Conservation (phyloP, 2,113 vertebrate genomes). For the Ochotona curzoniae region DNA sequence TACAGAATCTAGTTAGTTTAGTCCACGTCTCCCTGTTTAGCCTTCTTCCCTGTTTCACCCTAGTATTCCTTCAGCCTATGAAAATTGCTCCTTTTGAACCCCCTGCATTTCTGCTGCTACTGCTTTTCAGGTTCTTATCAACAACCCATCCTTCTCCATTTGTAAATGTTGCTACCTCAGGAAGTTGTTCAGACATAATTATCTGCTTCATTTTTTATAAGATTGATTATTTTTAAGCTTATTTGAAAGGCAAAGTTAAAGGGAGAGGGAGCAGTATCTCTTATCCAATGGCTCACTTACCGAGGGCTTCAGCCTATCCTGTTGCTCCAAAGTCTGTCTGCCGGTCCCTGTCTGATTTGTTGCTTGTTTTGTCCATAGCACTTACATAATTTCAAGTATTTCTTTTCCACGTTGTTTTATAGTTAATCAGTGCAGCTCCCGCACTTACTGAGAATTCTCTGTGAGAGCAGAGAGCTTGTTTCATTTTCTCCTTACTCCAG, state of each 20-base stretch:
- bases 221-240: too few species aligned
- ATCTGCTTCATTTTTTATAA: not conserved
- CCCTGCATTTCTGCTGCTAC: not conserved
- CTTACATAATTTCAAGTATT: constrained; percentile 18
- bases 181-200: not conserved
- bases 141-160: not conserved
- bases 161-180: not conserved
- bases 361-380: not conserved
- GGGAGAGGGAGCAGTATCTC: too few species aligned
- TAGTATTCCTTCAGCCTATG: not conserved
- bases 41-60: not conserved
- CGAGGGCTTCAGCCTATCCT: too few species aligned
- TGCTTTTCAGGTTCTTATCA: not conserved
- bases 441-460: not conserved
- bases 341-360: too few species aligned
- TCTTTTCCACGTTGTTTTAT: not conserved
- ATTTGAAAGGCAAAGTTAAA: too few species aligned
- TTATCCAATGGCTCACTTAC: too few species aligned
- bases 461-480: not conserved
- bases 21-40: not conserved
- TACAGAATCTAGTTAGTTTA: not conserved
- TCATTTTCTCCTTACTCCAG: constrained; percentile 18
- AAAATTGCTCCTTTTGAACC: not conserved
- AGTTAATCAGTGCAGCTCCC: not conserved
- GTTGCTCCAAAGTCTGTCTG: too few species aligned